phyloP scores from a whole-genome alignment of 2,888 invertebrate species.

The Noctua janthina region DNA sequence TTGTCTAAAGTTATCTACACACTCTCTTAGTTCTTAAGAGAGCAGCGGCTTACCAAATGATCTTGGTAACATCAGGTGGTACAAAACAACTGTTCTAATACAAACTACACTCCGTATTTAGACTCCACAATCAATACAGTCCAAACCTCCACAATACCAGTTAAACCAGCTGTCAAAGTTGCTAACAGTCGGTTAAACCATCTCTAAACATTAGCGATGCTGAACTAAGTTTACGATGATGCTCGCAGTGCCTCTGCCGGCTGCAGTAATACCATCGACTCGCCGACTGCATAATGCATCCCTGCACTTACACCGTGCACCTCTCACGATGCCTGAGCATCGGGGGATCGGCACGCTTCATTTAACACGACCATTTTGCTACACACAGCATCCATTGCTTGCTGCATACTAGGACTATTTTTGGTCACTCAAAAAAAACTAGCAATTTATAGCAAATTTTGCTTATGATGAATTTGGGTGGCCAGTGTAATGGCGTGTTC shows the following conservation, averaged over 20 bases:
- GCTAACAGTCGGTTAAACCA: slow-evolving; percentile 73
- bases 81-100: slow-evolving; percentile 21
- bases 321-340: slow-evolving; percentile 72
- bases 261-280: slow-evolving; percentile 79
- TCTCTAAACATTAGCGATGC: slow-evolving; percentile 77
- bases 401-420: neutral
- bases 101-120: slow-evolving; percentile 43
- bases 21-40: neutral
- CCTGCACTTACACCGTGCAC: slow-evolving; percentile 82
- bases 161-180: slow-evolving; percentile 66
- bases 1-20: neutral
- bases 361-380: slow-evolving; percentile 61
- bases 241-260: slow-evolving; percentile 65
- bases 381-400: slow-evolving; percentile 58
- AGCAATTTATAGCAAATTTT: slow-evolving; percentile 33
- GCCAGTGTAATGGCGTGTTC: slow-evolving; percentile 4
- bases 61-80: neutral
- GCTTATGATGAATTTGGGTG: neutral
- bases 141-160: slow-evolving; percentile 56
- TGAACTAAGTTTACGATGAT: slow-evolving; percentile 81
- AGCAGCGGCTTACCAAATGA: neutral
- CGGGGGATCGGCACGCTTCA: slow-evolving; percentile 70
- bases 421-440: neutral
- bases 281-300: slow-evolving; percentile 84
- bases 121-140: slow-evolving; percentile 57